Conservation (phyloP, 2,888 invertebrate genomes). For the Hypena proboscidalis region DNA sequence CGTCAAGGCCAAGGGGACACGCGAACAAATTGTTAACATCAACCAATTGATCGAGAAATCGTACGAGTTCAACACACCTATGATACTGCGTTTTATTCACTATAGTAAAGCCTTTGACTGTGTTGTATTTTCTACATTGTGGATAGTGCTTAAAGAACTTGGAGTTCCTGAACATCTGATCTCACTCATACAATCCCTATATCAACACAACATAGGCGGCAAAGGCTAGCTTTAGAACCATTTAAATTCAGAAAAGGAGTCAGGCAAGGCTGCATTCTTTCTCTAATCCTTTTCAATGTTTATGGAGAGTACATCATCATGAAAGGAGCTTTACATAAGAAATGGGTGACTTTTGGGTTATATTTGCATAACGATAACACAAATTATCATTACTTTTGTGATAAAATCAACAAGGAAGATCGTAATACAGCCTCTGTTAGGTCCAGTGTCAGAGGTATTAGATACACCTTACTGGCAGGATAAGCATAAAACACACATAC, state of each 20-base stretch:
- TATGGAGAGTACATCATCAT: neutral
- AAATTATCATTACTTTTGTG: too few species aligned
- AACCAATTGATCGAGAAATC: constrained; percentile 20
- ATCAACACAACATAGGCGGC: too few species aligned
- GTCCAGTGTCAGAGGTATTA: too few species aligned
- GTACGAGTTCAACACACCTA: constrained; percentile 17
- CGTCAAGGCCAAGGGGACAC: constrained; percentile 21
- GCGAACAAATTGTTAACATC: constrained; percentile 24
- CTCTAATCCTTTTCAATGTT: neutral
- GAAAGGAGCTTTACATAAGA: too few species aligned
- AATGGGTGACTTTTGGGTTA: too few species aligned
- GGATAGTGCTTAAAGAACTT: constrained; percentile 15
- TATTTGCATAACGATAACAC: too few species aligned
- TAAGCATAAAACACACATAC: too few species aligned
- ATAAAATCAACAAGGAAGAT: too few species aligned
- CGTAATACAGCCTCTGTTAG: too few species aligned
- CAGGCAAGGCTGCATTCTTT: neutral
- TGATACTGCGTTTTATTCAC: constrained; percentile 11
- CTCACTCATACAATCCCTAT: constrained; percentile 1
- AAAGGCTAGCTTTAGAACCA: too few species aligned
- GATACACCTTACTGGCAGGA: too few species aligned
- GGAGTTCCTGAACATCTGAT: constrained; percentile 18
- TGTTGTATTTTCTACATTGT: constrained; percentile 13
- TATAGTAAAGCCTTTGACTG: constrained; percentile 26
- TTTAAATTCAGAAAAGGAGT: neutral